A percentile compares a stretch with the other conserved stretches of the same genome.
phyloP scores from a whole-genome alignment of 1,140 invertebrate species.

The Apocrypta bakeri region DNA sequence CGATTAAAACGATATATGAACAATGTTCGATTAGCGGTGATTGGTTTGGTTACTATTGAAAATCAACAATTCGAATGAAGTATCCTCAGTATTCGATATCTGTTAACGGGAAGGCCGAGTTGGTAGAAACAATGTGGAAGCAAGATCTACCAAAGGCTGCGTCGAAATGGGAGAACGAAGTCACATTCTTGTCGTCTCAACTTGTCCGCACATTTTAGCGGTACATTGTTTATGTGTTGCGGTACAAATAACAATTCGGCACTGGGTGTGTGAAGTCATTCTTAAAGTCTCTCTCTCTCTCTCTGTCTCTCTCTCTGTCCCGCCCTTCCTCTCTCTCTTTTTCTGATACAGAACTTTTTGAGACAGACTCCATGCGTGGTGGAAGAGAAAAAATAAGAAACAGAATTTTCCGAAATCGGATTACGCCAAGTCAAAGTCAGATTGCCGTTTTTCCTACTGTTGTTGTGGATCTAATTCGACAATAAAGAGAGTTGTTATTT shows the following conservation, averaged over 20 bases:
- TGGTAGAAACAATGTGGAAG: background rate
- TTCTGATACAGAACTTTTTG: background rate
- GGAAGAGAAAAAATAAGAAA: background rate
- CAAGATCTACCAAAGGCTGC: background rate
- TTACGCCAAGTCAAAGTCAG: background rate
- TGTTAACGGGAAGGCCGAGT: background rate
- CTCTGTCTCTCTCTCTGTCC: too few species aligned
- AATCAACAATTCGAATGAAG: background rate
- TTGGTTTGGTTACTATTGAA: background rate
- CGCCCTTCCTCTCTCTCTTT: too few species aligned
- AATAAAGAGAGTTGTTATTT: background rate
- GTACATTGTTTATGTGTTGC: background rate
- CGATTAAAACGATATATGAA: background rate
- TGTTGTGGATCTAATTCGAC: background rate
- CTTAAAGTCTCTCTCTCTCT: too few species aligned
- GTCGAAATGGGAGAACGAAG: background rate
- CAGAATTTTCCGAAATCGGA: constrained; percentile 14
- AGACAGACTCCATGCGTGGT: background rate
- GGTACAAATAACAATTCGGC: background rate
- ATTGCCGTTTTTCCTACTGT: background rate
- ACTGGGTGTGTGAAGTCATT: too few species aligned
- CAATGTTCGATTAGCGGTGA: background rate
- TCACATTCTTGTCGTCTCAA: background rate
- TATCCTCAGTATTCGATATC: background rate
- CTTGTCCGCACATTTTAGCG: background rate